phyloP scores from a whole-genome alignment of 2,797 vertebrate species.

The Pangasius larnaudii region DNA sequence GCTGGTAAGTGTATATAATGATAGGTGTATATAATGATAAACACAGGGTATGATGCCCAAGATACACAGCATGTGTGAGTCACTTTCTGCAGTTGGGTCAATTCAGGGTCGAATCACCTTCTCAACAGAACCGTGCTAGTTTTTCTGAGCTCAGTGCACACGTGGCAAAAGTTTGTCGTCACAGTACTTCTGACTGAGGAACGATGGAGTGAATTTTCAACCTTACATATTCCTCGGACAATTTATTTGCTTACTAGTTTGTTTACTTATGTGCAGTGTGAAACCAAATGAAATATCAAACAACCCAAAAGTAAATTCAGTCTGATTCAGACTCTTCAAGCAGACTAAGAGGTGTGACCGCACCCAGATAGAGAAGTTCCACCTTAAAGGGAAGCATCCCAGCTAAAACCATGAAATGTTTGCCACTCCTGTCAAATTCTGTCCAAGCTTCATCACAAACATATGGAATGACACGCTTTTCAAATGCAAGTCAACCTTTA shows the following conservation, averaged over 20 bases:
- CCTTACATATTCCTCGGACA: background rate
- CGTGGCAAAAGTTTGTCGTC: background rate
- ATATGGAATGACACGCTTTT: constrained; percentile 50
- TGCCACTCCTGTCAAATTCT: background rate
- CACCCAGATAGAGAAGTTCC: background rate
- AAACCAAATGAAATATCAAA: background rate
- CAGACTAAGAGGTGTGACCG: background rate
- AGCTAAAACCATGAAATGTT: background rate
- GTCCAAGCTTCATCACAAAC: background rate
- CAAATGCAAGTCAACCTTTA: constrained; percentile 80
- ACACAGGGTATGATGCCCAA: background rate
- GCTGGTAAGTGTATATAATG: background rate
- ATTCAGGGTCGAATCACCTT: background rate
- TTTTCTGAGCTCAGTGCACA: no score
- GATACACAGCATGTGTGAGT: background rate
- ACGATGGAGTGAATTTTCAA: background rate
- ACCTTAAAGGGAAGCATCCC: background rate
- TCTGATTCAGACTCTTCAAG: background rate
- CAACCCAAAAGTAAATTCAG: background rate
- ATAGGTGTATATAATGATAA: background rate
- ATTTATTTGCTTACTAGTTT: background rate
- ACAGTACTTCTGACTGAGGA: background rate
- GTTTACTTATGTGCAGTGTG: background rate
- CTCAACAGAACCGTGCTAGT: background rate
- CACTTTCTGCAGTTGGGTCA: background rate